Conservation (phyloP, 2,797 vertebrate species). For the Helicolenus hilgendorfi region DNA sequence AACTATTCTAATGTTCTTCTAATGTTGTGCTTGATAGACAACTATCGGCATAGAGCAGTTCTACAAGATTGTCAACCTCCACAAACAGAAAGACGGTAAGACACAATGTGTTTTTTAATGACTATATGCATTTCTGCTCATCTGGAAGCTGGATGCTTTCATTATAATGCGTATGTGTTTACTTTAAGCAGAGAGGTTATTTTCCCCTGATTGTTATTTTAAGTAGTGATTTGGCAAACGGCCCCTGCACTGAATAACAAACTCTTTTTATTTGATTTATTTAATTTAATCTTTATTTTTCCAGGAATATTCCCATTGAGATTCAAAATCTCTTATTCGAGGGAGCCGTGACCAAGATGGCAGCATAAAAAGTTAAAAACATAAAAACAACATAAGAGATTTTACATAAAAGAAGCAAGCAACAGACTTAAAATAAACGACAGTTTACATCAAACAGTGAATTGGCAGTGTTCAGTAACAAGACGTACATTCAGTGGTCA, state of each 20-base stretch:
- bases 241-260: neutral
- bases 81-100: conserved; percentile 76
- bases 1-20: neutral
- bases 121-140: neutral
- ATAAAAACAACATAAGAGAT: neutral
- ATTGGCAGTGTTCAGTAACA: neutral
- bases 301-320: neutral
- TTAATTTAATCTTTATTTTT: neutral
- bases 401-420: neutral
- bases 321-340: neutral
- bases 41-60: conserved; percentile 81
- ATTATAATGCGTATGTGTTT: neutral
- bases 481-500: neutral
- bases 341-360: neutral
- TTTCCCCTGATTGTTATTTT: neutral
- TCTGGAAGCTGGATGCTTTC: neutral
- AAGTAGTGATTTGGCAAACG: neutral
- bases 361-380: neutral
- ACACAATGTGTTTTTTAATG: neutral
- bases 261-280: neutral
- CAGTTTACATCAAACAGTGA: neutral
- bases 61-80: conserved; percentile 79
- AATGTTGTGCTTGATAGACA: conserved; percentile 69
- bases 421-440: neutral
- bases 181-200: neutral